Conservation (phyloP, 1,140 invertebrate genomes). For the Lamellibrachia luymesi region DNA sequence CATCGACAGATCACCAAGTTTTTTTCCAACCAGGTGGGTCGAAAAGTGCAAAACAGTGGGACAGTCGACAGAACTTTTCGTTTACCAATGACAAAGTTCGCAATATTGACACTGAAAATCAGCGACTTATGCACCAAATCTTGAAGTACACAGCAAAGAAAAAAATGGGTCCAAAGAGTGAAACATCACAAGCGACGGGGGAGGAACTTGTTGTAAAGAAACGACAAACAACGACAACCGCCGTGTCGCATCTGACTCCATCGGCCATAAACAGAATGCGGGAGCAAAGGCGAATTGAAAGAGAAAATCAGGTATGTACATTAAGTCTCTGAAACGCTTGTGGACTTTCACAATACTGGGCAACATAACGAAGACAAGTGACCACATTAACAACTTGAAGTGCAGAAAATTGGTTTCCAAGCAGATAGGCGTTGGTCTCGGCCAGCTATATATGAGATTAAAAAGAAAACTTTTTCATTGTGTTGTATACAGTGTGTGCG, state of each 20-base stretch:
- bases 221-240: slow-evolving; percentile 16
- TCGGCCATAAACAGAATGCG: slow-evolving; percentile 55
- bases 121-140: slow-evolving; percentile 48
- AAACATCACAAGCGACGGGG: neutral
- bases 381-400: no score
- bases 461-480: no score
- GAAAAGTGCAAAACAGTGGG: slow-evolving; percentile 25
- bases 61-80: slow-evolving; percentile 39
- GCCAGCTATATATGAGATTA: no score
- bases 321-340: no score
- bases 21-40: slow-evolving; percentile 29
- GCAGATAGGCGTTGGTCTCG: no score
- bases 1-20: slow-evolving; percentile 35
- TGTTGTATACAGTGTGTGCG: no score
- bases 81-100: slow-evolving; percentile 41
- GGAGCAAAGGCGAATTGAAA: slow-evolving; percentile 56
- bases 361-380: no score
- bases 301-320: slow-evolving; percentile 57
- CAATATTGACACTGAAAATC: slow-evolving; percentile 51
- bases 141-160: slow-evolving; percentile 35
- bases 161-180: slow-evolving; percentile 2
- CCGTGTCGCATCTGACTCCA: slow-evolving; percentile 36
- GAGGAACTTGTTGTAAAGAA: slow-evolving; percentile 12
- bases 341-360: no score
- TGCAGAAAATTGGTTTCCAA: no score